Base-by-base conservation (phyloP, 2,797 vertebrate species). In the Bucorvus abyssinicus region DNA sequence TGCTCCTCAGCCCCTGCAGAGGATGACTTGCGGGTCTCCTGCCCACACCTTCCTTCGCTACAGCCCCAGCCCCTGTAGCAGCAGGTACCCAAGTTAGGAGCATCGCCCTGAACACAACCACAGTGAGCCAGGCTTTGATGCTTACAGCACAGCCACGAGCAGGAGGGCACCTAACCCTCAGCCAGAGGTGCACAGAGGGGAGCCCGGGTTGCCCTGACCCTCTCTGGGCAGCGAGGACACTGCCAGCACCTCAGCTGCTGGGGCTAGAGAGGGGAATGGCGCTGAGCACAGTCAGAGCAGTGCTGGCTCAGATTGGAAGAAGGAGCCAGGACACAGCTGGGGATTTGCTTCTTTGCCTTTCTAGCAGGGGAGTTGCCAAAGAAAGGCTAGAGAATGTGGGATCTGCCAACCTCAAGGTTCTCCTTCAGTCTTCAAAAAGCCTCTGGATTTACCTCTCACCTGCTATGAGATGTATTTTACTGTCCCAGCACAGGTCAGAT, bases 301-400 rank as follows among this genome's bases (percentile, higher is more conserved):
- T 5, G 0, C 16, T 50, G 40, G 21, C 68, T 67, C 1, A 0
- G 7, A 44, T 38, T 9, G 30, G 16, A 40, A 71, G 47, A 32
- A 71, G 24, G 17, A 59, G 18, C 19, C 14, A 3, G 36, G 27
- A 22, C 34, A 50, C 32, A n/a, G 50, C 36, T 32, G 26, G 34
- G 36, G 24, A 32, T 38, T 60, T 52, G 14, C 59, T 45, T 6
- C 52, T 55, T 65, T 26, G 18, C 11, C 59, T 38, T 44, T 52
- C 55, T 65, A n/a, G 17, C n/a, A 49, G 27, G 17, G 45, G 12
- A 49, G 45, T 12, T 85, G 30, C 12, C 34, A 69, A 69, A 34
- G 56, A 79, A 59, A 2, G 68, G 30, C 44, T 4, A 30, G 36
- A 40, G 29, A 70, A 40, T 2, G 2, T 26, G 10, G 32, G 36